Evolutionary conservation across 2,113 vertebrate species (phyloP).

Genomic region (Irena cyanogastra): DNA sequence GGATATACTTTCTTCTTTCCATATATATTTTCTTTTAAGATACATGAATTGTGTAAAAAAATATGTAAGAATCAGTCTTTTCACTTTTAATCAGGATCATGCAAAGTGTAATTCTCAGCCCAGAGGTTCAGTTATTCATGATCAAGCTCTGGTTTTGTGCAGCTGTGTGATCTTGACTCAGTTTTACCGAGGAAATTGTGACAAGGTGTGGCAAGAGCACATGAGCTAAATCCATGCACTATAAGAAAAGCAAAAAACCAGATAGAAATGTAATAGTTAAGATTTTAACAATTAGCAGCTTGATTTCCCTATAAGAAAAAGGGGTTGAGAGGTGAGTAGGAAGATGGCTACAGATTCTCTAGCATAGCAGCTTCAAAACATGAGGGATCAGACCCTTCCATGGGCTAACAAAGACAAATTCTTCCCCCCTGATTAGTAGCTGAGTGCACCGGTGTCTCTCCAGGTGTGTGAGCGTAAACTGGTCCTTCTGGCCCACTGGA

Average conservation of each 20-base stretch:
- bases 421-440: background rate
- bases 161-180: background rate
- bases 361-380: background rate
- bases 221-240: background rate
- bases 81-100: background rate
- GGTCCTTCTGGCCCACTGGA: background rate
- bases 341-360: background rate
- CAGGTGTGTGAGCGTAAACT: background rate
- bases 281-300: background rate
- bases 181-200: background rate
- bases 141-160: background rate
- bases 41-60: background rate
- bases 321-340: fast-evolving
- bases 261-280: background rate
- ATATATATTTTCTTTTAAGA: background rate
- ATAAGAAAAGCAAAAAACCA: background rate
- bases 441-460: background rate
- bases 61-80: background rate
- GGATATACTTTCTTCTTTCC: background rate
- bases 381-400: background rate
- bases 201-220: background rate
- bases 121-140: background rate
- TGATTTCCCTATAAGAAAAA: background rate
- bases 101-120: background rate
- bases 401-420: background rate